Evolutionary conservation across 2,888 invertebrate genomes (phyloP), one percentile per base, ranked within the genome.

Genomic region (Cataglyphis albicans): DNA sequence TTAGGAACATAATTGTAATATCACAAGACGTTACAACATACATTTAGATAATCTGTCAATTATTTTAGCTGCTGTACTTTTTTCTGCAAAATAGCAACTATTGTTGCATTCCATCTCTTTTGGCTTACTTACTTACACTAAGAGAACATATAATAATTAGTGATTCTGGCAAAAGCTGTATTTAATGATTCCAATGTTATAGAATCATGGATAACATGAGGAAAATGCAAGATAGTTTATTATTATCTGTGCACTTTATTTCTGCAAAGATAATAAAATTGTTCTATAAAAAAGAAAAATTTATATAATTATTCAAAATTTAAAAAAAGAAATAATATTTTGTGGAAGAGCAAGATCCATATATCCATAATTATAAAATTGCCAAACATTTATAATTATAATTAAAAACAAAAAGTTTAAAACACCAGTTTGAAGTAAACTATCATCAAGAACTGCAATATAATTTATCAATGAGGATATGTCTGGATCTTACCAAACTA

Each of bases 391-490:
- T 25, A 44, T 35, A 0, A 68, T 70, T 25, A 44, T 35, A 0
- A 68, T 21, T n/a, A 64, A 57, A 57, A 6, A 6, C 18, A 38
- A 55, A 48, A 48, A 41, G 4, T 52, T 65, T 0, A 29, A n/a
- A 65, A n/a, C 6, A 35, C 35, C 0, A 35, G 35, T 65, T 70
- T 12, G 32, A 35, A 63, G 70, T 57, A 67, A 41, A 63, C 59
- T 32, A 32, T 81, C 81, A 21, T 61, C 12, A 38, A 81, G 38
- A 59, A 29, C 67, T 63, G 38, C 59, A 15, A 55, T 10, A 63
- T 83, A 75, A 82, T 86, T 75, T 57, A 25, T 44, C 5, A 48
- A 70, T 84, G 84, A 75, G 84, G 81, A 90, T 88, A 90, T 81
- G 59, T 68, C 70, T 70, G 68, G 70, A 82, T 83, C 82, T 78